phyloP scores from a whole-genome alignment of 2,797 vertebrate genomes.

The Danio aesculapii region DNA sequence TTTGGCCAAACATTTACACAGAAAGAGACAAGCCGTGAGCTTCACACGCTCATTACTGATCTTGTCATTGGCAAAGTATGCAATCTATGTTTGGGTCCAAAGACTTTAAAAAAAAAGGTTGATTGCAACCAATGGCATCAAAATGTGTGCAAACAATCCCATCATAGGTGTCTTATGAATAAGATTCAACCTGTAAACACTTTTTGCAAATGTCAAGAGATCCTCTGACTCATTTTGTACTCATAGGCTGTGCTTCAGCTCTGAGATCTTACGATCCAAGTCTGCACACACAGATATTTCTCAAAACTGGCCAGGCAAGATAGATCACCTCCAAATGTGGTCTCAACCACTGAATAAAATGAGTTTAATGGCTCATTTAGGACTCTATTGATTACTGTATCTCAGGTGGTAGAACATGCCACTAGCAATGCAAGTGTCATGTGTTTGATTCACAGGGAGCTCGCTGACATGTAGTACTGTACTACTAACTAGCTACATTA shows the following conservation, averaged over 20 bases:
- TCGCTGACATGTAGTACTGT: too few relatives aligned
- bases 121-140: background rate
- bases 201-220: constrained; percentile 29
- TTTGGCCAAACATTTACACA: constrained; percentile 9
- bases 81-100: constrained; percentile 2
- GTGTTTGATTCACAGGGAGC: too few relatives aligned
- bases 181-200: constrained; percentile 49
- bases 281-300: background rate
- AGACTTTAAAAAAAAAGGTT: constrained; percentile 1
- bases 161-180: constrained; percentile 37
- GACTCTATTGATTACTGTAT: background rate
- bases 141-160: constrained; percentile 31
- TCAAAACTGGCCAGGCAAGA: background rate
- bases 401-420: too few relatives aligned
- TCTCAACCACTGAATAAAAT: background rate
- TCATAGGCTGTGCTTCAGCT: constrained; percentile 19
- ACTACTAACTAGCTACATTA: too few relatives aligned
- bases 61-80: constrained; percentile 28
- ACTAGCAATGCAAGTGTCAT: too few relatives aligned
- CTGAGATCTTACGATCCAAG: background rate
- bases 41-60: constrained; percentile 6
- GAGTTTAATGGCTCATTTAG: background rate
- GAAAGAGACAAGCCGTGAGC: background rate
- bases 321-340: background rate
- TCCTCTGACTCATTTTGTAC: constrained; percentile 39